Percentiles rank a stretch among this genome's conserved stretches.
These are phyloP conservation scores for Drosophila subobscura DNA, from an alignment of 1,140 invertebrate genomes.

Conservation along the genomic window DNA sequence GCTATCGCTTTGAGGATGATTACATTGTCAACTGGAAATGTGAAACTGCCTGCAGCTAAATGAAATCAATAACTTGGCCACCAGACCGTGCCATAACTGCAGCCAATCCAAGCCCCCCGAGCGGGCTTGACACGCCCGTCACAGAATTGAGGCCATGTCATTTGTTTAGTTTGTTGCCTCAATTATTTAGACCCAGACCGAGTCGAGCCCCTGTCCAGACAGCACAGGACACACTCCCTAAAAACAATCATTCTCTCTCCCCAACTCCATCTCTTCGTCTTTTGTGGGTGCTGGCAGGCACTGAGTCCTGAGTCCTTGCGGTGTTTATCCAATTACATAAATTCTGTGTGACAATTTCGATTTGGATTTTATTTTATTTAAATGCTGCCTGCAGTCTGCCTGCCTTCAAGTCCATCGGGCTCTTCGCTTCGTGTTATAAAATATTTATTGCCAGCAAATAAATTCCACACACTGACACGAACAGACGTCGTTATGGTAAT, in stretches of 20 bases:
- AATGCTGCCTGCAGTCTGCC: conserved; percentile 30
- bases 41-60: neutral
- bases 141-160: conserved; percentile 71
- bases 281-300: neutral
- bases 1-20: too few relatives aligned
- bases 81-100: too few relatives aligned
- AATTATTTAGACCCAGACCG: conserved; percentile 62
- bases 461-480: conserved; percentile 57
- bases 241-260: too few relatives aligned
- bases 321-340: conserved; percentile 78
- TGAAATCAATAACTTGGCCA: conserved; percentile 34
- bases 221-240: conserved; percentile 23
- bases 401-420: conserved; percentile 58
- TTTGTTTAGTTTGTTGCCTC: conserved; percentile 75
- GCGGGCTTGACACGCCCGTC: conserved; percentile 34
- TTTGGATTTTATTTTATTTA: conserved; percentile 78
- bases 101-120: too few relatives aligned
- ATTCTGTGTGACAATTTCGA: conserved; percentile 77
- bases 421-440: conserved; percentile 34
- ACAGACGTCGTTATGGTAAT: conserved; percentile 72
- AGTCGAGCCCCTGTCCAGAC: conserved; percentile 31
- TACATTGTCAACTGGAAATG: too few relatives aligned
- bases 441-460: conserved; percentile 69
- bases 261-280: too few relatives aligned
- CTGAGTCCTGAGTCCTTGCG: conserved; percentile 45